Percentiles rank a stretch among this genome's conserved stretches.
phyloP scores from a whole-genome alignment of 2,888 invertebrate genomes.

The Acanthosepion esculentum region DNA sequence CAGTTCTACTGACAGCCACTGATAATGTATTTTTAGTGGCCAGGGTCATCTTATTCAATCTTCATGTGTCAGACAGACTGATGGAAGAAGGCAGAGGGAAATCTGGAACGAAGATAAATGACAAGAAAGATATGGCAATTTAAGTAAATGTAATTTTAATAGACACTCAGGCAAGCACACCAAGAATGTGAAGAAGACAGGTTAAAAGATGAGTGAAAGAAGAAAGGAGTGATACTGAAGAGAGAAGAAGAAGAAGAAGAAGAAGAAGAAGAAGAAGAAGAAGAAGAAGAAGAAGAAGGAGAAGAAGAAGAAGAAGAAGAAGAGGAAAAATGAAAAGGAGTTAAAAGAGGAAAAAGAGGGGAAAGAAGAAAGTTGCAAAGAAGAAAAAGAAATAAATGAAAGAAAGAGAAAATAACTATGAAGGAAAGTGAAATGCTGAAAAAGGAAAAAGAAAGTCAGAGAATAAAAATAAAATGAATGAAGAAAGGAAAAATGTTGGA shows the following conservation, averaged over 20 bases:
- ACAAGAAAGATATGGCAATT: not conserved
- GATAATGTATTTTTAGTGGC: not conserved
- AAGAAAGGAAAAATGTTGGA: too few relatives aligned
- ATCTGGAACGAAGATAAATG: not conserved
- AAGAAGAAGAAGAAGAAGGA: not conserved
- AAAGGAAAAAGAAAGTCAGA: not conserved
- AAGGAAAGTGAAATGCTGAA: not conserved
- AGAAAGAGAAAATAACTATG: not conserved
- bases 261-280: too few relatives aligned
- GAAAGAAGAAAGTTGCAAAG: not conserved
- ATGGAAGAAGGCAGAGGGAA: not conserved
- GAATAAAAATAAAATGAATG: too few relatives aligned
- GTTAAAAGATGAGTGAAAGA: not conserved
- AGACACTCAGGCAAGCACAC: not conserved
- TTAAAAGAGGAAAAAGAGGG: not conserved
- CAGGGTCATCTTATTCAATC: not conserved
- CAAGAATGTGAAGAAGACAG: not conserved
- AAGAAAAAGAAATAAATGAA: not conserved
- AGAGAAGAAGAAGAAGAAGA: too few relatives aligned
- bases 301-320: not conserved
- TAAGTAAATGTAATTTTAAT: not conserved
- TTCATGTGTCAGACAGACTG: not conserved
- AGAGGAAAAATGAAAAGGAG: not conserved
- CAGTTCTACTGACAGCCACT: not conserved
- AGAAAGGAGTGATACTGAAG: fast-evolving